A percentile compares a stretch with the other conserved stretches of the same genome.
Conservation (phyloP, 2,797 vertebrate genomes). For the Tamandua tetradactyla region DNA sequence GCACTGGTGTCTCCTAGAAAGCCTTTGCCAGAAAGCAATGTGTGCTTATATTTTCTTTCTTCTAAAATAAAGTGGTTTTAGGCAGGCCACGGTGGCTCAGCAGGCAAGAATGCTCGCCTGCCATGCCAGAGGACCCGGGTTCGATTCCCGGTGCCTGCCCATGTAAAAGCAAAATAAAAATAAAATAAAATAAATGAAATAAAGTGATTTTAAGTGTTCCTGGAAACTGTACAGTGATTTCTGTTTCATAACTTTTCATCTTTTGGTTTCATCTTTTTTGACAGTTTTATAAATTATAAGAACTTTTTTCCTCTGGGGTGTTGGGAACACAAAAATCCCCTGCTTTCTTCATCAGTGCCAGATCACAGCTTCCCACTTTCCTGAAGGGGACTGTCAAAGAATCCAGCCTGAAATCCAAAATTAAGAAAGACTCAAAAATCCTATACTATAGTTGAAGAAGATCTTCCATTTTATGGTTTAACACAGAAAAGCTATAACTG, state of each 20-base stretch:
- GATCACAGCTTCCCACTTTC: background rate
- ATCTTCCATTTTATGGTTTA: constrained; percentile 85
- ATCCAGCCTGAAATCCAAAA: background rate
- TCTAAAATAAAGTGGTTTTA: background rate
- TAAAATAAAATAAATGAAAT: too few species aligned
- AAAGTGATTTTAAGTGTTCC: too few species aligned
- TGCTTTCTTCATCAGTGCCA: background rate
- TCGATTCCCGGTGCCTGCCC: too few species aligned
- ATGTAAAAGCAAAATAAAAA: too few species aligned
- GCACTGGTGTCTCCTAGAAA: background rate
- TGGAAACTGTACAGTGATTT: background rate
- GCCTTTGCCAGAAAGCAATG: background rate
- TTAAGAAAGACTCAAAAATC: constrained; percentile 76
- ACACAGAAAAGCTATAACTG: constrained; percentile 89
- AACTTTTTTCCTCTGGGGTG: background rate
- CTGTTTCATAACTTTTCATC: background rate
- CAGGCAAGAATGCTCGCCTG: too few species aligned
- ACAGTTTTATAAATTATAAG: background rate
- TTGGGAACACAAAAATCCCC: background rate
- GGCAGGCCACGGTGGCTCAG: too few species aligned
- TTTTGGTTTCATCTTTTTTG: background rate
- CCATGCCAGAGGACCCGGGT: too few species aligned
- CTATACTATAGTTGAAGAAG: constrained; percentile 84
- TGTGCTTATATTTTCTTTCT: background rate
- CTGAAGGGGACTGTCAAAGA: too few species aligned